Base-by-base conservation (phyloP, 2,113 vertebrate genomes). In the Antidorcas marsupialis region DNA sequence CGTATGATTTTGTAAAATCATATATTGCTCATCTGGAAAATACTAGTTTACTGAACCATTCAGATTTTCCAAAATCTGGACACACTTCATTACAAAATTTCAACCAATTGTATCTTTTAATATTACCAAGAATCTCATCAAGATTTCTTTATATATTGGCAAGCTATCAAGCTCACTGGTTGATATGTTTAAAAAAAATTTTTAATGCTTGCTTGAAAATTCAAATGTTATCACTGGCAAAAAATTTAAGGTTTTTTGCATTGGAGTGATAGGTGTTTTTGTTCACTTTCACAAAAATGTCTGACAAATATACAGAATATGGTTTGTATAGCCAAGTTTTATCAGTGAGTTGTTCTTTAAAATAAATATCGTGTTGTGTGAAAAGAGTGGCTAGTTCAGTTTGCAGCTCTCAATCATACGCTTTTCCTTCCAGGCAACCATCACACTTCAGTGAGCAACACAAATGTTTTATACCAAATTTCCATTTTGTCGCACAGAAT, bases 151-250 rank as follows among this genome's bases (percentile, higher is more conserved):
- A 86, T 27, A 27, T 90, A 74, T 93, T 67, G 94, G 23, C 17
- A 91, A 89, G 67, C n/a, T 95, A 27, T 91, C 47, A 53, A 50
- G 23, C 7, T 53, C 12, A 90, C 8, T 82, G 27, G n/a, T 28
- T 81, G 87, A 93, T 23, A 33, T 2, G 30, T 89, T 92, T 88
- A 43, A 28, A 93, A 55, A 25, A 55, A 0, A 0, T 78, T 28
- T 96, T 23, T 96, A 79, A n/a, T 83, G 92, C 95, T 93, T 52
- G n/a, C 45, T 93, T 95, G 33, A 71, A 96, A 95, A 52, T 92
- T 96, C 89, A 91, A 30, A 89, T 62, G 36, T 81, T 78, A 85
- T 85, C 11, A 43, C 1, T 87, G 36, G 12, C 50, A 93, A 74
- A 27, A 71, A 79, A 74, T n/a, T 15, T 88, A 76, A 91, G 33